Conservation (phyloP, 2,797 vertebrate species). For the Calcarius lapponicus region DNA sequence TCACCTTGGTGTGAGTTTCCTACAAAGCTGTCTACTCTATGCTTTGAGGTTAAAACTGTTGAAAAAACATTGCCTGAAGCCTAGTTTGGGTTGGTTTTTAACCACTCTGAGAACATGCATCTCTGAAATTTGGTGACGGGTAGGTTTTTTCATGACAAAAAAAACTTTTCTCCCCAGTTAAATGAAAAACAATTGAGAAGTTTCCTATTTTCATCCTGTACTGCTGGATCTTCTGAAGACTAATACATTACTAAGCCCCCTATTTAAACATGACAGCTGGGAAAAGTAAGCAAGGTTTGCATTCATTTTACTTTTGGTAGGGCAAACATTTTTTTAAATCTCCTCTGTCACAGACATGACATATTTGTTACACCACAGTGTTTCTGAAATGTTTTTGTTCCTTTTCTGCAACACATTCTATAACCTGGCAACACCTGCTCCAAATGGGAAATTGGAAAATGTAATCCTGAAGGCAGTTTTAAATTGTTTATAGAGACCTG, state of each 20-base stretch:
- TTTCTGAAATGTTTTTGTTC: slow-evolving; percentile 29
- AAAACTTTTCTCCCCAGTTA: not conserved
- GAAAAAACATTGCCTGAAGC: slow-evolving; percentile 53
- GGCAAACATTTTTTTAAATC: not conserved
- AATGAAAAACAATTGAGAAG: not conserved
- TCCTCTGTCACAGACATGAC: slow-evolving; percentile 4
- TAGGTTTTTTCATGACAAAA: not conserved
- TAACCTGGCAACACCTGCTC: slow-evolving; percentile 57
- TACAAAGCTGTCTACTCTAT: slow-evolving; percentile 61
- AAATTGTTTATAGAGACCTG: slow-evolving; percentile 60
- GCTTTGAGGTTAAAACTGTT: slow-evolving; percentile 49
- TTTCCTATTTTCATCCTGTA: not conserved
- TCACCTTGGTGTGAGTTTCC: slow-evolving; percentile 60
- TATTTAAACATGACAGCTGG: slow-evolving; percentile 12
- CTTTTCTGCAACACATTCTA: slow-evolving; percentile 26
- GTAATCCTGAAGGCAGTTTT: slow-evolving; percentile 48
- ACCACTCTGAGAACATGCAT: not conserved
- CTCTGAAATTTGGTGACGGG: not conserved
- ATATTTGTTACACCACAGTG: not conserved
- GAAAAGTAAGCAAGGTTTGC: slow-evolving; percentile 24
- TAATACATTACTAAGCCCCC: not conserved
- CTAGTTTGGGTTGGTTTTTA: slow-evolving; percentile 32
- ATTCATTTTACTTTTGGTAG: not conserved
- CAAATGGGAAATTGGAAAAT: slow-evolving; percentile 52
- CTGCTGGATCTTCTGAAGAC: not conserved